Conservation (phyloP, 2,113 vertebrate genomes). For the Misgurnus anguillicaudatus region DNA sequence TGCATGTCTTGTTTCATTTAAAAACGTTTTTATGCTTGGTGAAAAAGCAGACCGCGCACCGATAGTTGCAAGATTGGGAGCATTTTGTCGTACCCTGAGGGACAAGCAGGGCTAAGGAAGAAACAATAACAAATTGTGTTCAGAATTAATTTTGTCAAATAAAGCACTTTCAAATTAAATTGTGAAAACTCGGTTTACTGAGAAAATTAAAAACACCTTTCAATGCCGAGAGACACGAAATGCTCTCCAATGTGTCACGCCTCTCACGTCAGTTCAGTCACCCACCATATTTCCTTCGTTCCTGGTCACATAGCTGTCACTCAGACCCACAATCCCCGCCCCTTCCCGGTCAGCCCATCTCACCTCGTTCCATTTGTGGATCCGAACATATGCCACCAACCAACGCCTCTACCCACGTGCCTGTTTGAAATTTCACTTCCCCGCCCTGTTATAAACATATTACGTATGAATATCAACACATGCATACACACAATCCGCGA, state of each 20-base stretch:
- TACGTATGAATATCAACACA: constrained; percentile 62
- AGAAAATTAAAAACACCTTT: not conserved
- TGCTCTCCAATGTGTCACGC: too few species aligned
- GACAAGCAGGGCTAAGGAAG: not conserved
- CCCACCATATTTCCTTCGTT: not conserved
- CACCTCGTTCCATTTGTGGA: constrained; percentile 7
- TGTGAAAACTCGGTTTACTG: not conserved
- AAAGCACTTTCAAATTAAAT: not conserved
- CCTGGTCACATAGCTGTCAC: not conserved
- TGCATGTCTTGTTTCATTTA: not conserved
- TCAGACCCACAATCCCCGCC: constrained; percentile 2
- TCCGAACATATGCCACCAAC: constrained; percentile 43
- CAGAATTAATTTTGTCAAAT: not conserved
- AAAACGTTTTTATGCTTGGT: not conserved
- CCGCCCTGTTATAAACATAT: constrained; percentile 48
- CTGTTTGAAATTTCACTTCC: constrained; percentile 25
- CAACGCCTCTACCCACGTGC: constrained; percentile 56
- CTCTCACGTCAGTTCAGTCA: not conserved
- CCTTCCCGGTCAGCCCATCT: not conserved
- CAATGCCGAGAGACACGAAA: not conserved
- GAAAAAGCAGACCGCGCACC: not conserved
- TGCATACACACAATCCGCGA: constrained; percentile 72
- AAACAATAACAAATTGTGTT: not conserved
- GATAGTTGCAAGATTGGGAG: not conserved
- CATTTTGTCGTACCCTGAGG: not conserved